Percentiles rank a stretch among this genome's conserved stretches.
phyloP scores from a whole-genome alignment of 2,113 vertebrate species.

The Engystomops pustulosus region DNA sequence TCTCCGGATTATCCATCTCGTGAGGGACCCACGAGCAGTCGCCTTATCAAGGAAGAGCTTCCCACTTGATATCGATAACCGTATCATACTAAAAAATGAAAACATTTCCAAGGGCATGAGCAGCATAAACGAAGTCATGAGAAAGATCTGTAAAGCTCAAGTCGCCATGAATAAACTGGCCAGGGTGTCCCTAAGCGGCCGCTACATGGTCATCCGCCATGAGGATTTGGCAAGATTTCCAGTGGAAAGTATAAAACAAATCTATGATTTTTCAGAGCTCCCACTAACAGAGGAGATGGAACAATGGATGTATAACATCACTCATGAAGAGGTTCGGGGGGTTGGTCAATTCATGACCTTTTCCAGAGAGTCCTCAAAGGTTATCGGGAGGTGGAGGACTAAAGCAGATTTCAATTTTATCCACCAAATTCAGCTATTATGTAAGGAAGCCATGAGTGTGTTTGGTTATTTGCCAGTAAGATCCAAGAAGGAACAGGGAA shows the following conservation, averaged over 20 bases:
- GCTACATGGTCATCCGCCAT: conserved; percentile 78
- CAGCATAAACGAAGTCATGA: conserved; percentile 66
- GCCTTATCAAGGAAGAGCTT: conserved; percentile 69
- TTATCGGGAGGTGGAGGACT: conserved; percentile 27
- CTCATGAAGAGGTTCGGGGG: conserved; percentile 71
- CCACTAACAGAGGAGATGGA: conserved; percentile 65
- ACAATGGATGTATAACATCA: conserved; percentile 76
- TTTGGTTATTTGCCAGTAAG: conserved; percentile 40
- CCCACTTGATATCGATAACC: conserved; percentile 46
- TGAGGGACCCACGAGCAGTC: conserved; percentile 78
- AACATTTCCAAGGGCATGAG: conserved; percentile 61
- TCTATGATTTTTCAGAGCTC: conserved; percentile 76
- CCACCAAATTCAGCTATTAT: background rate
- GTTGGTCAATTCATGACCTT: conserved; percentile 73
- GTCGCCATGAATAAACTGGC: conserved; percentile 73
- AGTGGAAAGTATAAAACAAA: conserved; percentile 63
- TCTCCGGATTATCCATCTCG: conserved; percentile 78
- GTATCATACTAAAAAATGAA: conserved; percentile 59
- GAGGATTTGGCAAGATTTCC: conserved; percentile 76
- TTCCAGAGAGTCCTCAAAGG: conserved; percentile 66
- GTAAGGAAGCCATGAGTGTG: background rate
- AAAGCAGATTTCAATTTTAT: background rate
- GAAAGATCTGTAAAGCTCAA: conserved; percentile 78
- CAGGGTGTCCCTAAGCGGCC: conserved; percentile 69
- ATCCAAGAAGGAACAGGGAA: background rate